Percentiles rank a stretch among this genome's conserved stretches.
These are phyloP conservation scores for Nymphalis c-album DNA, from an alignment of 2,888 invertebrate genomes.

Conservation along the genomic window DNA sequence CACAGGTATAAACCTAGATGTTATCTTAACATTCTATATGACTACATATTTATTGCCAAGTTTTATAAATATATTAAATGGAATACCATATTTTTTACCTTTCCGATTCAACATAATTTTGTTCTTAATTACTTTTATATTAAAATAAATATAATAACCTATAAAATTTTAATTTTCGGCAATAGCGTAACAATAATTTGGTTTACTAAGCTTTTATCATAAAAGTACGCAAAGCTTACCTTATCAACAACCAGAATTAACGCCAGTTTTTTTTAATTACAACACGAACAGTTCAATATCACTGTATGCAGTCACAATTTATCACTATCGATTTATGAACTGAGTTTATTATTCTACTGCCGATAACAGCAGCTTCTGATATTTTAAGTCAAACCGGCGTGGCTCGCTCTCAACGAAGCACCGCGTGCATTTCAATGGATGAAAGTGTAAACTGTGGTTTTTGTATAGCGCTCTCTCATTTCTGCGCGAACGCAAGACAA, in stretches of 20 bases:
- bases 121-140: neutral
- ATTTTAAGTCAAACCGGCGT: conserved; percentile 64
- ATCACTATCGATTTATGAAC: conserved; percentile 52
- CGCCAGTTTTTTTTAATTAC: conserved; percentile 16
- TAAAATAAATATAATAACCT: neutral
- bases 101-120: neutral
- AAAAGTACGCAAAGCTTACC: conserved; percentile 37
- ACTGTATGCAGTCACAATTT: conserved; percentile 42
- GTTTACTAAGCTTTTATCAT: neutral
- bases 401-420: conserved; percentile 69
- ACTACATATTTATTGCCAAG: conserved; percentile 25
- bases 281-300: conserved; percentile 34
- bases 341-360: conserved; percentile 61
- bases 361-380: conserved; percentile 64
- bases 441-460: conserved; percentile 80
- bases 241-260: conserved; percentile 22
- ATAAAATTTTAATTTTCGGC: neutral
- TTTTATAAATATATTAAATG: neutral
- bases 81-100: neutral
- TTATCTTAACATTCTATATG: conserved; percentile 36
- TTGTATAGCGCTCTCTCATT: conserved; percentile 77
- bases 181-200: neutral
- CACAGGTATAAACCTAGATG: conserved; percentile 41
- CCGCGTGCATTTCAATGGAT: conserved; percentile 79
- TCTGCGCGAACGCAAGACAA: conserved; percentile 53